phyloP scores from a whole-genome alignment of 2,888 invertebrate genomes.

The Plebejus anna region DNA sequence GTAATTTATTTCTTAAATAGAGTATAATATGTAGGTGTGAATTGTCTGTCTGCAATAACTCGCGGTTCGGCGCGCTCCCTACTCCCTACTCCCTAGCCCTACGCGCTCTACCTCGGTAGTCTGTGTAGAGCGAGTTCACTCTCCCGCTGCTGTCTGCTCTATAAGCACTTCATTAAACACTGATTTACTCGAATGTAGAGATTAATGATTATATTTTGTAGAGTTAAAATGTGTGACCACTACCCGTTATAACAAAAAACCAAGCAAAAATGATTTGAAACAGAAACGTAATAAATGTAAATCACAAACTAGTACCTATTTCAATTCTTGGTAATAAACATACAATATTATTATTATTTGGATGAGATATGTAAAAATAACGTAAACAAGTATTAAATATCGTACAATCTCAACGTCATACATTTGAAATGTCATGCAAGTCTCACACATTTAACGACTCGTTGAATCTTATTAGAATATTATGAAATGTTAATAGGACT shows the following conservation, averaged over 20 bases:
- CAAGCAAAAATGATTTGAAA: background rate
- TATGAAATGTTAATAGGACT: background rate
- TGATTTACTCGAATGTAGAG: background rate
- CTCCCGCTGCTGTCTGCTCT: slow-evolving; percentile 17
- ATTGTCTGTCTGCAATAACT: slow-evolving; percentile 15
- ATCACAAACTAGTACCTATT: background rate
- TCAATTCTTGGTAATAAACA: background rate
- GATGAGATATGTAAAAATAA: background rate
- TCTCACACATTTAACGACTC: slow-evolving; percentile 11
- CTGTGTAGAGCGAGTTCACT: slow-evolving; percentile 15
- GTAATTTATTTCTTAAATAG: background rate
- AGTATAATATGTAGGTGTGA: background rate
- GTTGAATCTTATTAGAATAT: slow-evolving; percentile 15
- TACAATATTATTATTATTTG: background rate
- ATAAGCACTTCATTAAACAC: slow-evolving; percentile 24
- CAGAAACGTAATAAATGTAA: background rate
- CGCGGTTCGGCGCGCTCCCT: slow-evolving; percentile 23
- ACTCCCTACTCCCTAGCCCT: background rate
- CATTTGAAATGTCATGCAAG: slow-evolving; percentile 7
- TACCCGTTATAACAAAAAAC: background rate
- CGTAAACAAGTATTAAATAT: background rate
- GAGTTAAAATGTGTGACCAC: background rate
- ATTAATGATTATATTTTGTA: background rate
- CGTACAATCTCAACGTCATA: background rate
- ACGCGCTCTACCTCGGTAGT: background rate